Base-by-base conservation (phyloP, 2,888 invertebrate genomes). In the Watsonalla cultraria region DNA sequence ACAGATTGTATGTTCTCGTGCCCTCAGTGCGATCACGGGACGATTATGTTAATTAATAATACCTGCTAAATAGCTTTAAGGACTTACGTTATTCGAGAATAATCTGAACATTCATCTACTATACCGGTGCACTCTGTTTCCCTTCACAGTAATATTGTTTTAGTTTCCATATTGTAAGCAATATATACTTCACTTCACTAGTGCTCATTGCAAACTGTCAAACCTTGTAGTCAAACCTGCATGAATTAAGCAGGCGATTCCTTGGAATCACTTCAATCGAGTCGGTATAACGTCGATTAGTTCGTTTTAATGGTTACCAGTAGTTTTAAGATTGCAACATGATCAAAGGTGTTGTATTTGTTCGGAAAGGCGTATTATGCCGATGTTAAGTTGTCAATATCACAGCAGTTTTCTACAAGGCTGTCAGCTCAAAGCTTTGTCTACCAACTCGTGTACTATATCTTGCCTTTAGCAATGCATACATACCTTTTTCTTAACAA, bases 321-420 rank as follows among this genome's bases (percentile, higher is more conserved):
- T 90, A 90, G 88, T 71, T 82, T 65, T 89, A 89, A 86, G 88
- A 64, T 74, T 70, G 68, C 67, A 74, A 72, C 64, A 72, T 73
- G 74, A 78, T 80, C 76, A 70, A 72, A 78, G 71, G 69, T 75
- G 78, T 81, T 86, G 74, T 74, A 78, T 80, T 75, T 80, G 71
- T 78, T 76, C 74, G 61, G 61, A 72, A 68, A 80, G 72, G 72
- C 75, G 74, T 72, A 73, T 74, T 66, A 70, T 65, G 42, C 42
- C 42, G 42, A 42, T 70, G 68, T 69, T 79, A 73, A 70, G 79
- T 85, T 89, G 85, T 89, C 82, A 86, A 89, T 90, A 90, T 90
- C 90, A 90, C 90, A 90, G 89, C 81, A 87, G 89, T 83, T 82
- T 82, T 76, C 78, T 76, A 68, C 73, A 58, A 66, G 60, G 78